Evolutionary conservation across 2,113 vertebrate genomes (phyloP).

Genomic region (Isurus oxyrinchus): DNA sequence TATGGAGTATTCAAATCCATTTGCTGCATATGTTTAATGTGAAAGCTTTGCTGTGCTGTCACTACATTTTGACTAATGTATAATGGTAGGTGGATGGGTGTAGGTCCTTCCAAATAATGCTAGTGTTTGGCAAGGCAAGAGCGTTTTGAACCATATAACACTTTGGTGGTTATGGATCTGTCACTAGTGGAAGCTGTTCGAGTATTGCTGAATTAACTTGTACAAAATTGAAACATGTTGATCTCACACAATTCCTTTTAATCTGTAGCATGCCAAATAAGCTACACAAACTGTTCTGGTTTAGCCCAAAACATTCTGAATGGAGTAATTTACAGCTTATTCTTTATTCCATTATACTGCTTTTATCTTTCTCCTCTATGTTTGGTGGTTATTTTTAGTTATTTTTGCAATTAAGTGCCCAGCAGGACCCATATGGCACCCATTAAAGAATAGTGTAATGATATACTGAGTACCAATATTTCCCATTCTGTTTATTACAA

Average conservation of each 20-base stretch:
- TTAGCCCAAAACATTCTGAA: neutral
- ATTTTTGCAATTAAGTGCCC: neutral
- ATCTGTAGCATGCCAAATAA: neutral
- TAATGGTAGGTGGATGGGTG: neutral
- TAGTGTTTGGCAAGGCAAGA: neutral
- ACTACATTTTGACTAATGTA: neutral
- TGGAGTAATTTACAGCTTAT: neutral
- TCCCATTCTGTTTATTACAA: neutral
- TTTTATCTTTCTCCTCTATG: neutral
- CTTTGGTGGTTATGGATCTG: neutral
- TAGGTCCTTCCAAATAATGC: neutral
- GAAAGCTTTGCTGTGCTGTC: neutral
- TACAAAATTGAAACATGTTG: neutral
- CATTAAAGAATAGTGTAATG: conserved; percentile 10
- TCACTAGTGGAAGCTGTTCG: neutral
- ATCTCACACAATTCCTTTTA: neutral
- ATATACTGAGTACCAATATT: neutral
- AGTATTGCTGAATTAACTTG: neutral
- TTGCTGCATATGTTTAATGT: neutral
- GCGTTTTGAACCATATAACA: neutral
- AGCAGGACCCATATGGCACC: neutral
- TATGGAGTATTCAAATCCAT: neutral
- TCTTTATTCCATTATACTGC: conserved; percentile 11
- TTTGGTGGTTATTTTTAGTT: neutral
- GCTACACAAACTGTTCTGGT: neutral